These are phyloP conservation scores for Platorchestia sp. DNA, from an alignment of 1,140 invertebrate genomes.

Conservation along the genomic window DNA sequence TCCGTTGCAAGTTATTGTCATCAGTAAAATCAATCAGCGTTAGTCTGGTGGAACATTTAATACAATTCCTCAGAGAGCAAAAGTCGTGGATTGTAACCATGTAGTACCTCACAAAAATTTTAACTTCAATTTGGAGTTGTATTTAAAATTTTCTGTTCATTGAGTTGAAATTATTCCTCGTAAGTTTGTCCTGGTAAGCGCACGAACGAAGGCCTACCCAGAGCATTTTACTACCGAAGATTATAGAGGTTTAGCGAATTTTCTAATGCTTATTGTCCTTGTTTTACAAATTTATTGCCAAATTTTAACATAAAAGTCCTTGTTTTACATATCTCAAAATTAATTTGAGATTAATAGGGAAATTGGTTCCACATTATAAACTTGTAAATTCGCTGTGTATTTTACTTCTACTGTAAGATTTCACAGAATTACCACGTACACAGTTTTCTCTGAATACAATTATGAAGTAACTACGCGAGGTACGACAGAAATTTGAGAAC, in stretches of 20 bases:
- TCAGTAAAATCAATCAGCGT: not conserved
- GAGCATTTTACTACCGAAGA: not conserved
- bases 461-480: no score
- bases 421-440: no score
- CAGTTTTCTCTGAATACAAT: no score
- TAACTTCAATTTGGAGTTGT: no score
- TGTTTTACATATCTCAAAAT: not conserved
- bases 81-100: not conserved
- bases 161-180: not conserved
- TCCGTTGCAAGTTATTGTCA: not conserved
- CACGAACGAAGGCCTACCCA: not conserved
- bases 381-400: no score
- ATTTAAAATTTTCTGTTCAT: not conserved
- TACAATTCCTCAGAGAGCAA: not conserved
- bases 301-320: no score
- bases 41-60: not conserved
- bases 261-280: not conserved
- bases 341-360: not conserved
- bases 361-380: no score
- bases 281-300: not conserved
- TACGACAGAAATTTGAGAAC: no score
- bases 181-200: not conserved
- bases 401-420: no score
- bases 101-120: not conserved
- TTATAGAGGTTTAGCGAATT: not conserved